A percentile compares a stretch with the other conserved stretches of the same genome.
These are phyloP conservation scores for Eubucco bourcierii DNA, from an alignment of 2,113 vertebrate species.

Conservation along the genomic window DNA sequence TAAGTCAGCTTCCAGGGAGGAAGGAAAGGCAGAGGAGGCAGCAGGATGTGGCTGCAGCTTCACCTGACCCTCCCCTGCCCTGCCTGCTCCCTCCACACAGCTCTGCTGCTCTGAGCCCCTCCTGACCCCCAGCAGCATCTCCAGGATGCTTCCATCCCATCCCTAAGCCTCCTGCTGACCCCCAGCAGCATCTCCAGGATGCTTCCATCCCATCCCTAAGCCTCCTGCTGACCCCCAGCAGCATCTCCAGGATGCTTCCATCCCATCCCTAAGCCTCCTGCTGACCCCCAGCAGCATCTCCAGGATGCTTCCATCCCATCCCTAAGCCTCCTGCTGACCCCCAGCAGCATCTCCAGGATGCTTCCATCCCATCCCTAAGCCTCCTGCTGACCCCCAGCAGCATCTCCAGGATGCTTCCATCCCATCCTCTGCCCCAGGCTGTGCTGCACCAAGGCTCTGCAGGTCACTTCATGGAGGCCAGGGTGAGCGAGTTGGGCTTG, in stretches of 20 bases:
- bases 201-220: too few relatives aligned
- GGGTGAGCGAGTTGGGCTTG: too few relatives aligned
- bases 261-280: neutral
- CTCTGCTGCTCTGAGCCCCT: neutral
- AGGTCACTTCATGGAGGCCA: neutral
- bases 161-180: too few relatives aligned
- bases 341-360: too few relatives aligned
- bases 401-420: too few relatives aligned
- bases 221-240: too few relatives aligned
- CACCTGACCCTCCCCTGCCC: neutral
- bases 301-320: neutral
- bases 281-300: accelerated
- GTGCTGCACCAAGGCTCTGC: neutral
- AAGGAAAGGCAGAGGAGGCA: slow-evolving; percentile 5
- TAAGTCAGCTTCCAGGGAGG: slow-evolving; percentile 24
- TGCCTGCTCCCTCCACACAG: neutral
- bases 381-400: too few relatives aligned
- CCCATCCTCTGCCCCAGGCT: neutral
- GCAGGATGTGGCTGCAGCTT: neutral
- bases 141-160: neutral
- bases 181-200: too few relatives aligned
- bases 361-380: too few relatives aligned
- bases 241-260: too few relatives aligned
- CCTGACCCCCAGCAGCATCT: accelerated
- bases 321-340: too few relatives aligned